Conservation (phyloP, 2,113 vertebrate genomes). For the Nycticryphes semicollaris region DNA sequence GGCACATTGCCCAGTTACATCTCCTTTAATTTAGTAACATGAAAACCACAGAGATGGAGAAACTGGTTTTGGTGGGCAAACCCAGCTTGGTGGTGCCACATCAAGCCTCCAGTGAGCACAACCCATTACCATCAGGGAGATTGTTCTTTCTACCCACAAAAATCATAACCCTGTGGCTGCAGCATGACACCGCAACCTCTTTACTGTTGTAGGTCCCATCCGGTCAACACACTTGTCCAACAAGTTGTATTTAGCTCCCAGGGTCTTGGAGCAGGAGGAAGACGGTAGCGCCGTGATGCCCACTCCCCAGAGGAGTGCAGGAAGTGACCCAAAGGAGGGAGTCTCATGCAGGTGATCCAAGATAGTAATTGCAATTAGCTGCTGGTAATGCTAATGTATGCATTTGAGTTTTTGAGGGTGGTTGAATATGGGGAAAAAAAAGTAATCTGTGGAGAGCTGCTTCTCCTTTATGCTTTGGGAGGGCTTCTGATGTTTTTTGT, state of each 20-base stretch:
- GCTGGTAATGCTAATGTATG: not conserved
- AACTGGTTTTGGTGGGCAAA: not conserved
- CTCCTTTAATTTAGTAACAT: not conserved
- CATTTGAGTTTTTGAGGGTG: not conserved
- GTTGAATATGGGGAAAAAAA: not conserved
- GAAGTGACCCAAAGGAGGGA: not conserved
- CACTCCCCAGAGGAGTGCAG: not conserved
- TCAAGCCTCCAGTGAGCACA: not conserved
- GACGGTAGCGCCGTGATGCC: not conserved
- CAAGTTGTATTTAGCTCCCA: not conserved
- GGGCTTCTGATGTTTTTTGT: not conserved
- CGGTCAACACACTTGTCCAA: not conserved
- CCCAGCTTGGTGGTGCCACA: not conserved
- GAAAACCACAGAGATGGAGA: not conserved
- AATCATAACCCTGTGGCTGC: not conserved
- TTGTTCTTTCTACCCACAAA: not conserved
- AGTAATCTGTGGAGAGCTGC: not conserved
- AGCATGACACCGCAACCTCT: fast-evolving
- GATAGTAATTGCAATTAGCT: not conserved
- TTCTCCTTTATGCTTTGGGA: not conserved
- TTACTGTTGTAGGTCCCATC: not conserved
- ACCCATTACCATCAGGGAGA: not conserved
- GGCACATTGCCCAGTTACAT: not conserved
- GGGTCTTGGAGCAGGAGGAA: not conserved
- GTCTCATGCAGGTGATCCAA: not conserved